phyloP scores from a whole-genome alignment of 1,140 invertebrate genomes.

The Liolophura sinensis region DNA sequence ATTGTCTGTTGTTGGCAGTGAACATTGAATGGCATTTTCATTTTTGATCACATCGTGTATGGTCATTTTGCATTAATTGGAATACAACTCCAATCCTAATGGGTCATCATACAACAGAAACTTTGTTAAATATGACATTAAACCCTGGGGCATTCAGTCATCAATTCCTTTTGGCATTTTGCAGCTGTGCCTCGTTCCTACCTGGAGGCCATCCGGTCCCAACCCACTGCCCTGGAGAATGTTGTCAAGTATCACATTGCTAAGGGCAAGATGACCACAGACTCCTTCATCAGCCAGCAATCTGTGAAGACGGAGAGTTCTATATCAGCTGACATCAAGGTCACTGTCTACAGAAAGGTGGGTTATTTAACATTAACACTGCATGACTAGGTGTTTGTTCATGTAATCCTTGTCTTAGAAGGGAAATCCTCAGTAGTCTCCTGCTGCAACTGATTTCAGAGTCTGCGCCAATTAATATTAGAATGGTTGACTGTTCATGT shows the following conservation, averaged over 20 bases:
- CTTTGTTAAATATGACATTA: background rate
- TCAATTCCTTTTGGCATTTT: conserved; percentile 5
- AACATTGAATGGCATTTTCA: too few species aligned
- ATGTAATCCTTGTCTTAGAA: too few species aligned
- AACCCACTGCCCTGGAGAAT: conserved; percentile 25
- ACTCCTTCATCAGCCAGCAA: conserved; percentile 21
- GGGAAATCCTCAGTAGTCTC: too few species aligned
- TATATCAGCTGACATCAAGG: conserved; percentile 23
- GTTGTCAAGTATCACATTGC: conserved; percentile 32
- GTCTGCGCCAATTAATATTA: too few species aligned
- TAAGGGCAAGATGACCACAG: conserved; percentile 21
- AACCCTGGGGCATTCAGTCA: too few species aligned
- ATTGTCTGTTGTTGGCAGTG: too few species aligned
- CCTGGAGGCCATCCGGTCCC: conserved; percentile 21
- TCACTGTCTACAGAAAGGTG: conserved; percentile 31
- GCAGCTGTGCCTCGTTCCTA: conserved; percentile 25
- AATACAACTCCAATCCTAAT: too few species aligned
- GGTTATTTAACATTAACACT: conserved; percentile 3
- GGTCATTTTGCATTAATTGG: too few species aligned
- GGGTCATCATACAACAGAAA: background rate
- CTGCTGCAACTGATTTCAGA: too few species aligned
- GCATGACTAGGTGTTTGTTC: too few species aligned
- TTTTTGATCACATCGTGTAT: too few species aligned
- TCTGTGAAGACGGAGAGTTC: conserved; percentile 1
- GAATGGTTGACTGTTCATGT: too few species aligned